Base-by-base conservation (phyloP, 1,140 invertebrate genomes). In the Calliphora vicina region DNA sequence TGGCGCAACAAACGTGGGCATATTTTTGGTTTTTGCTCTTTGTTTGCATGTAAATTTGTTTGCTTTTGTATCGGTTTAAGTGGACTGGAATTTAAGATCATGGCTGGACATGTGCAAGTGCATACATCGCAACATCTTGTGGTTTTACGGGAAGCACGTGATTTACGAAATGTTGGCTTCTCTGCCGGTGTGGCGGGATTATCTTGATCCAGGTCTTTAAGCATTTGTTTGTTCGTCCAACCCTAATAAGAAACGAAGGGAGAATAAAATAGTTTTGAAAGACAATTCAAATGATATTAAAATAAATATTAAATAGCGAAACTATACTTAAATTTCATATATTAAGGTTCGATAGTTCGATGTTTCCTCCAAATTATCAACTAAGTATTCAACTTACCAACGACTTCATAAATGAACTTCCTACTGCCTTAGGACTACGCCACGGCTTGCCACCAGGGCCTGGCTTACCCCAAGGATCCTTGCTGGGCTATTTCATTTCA, bases 401-500 rank as follows among this genome's bases (percentile, higher is more conserved):
- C n/a, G 93, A 94, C 85, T 93, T 92, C 86, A 93, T 92, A 88
- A 94, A 94, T 83, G 92, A 91, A 84, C 91, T 89, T 84, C 93
- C 93, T 81, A 93, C 91, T 86, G 91, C 89, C 84, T 92, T 91
- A 84, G 92, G 93, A 90, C 92, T 92, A 85, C 93, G 91, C 93
- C 93, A 94, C 84, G 91, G 91, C 84, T 89, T 90, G 85, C 93
- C 93, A 81, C 93, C 93, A 81, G 93, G 93, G 85, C 93, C 93
- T 17, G 91, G 90, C 86, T 91, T 93, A 82, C 93, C 93, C 93
- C 93, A 94, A 13, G 88, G 87, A 57, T 88, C 86, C 67, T 88
- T 88, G 45, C 84, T 85, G 10, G 82, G 78, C 86, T 88, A 50
- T 23, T 86, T 84, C n/a, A 35, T 35, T 35, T 35, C 4, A 35